These are phyloP conservation scores for Alloscopus bannaensis DNA, from an alignment of 2,888 invertebrate genomes.

Conservation along the genomic window DNA sequence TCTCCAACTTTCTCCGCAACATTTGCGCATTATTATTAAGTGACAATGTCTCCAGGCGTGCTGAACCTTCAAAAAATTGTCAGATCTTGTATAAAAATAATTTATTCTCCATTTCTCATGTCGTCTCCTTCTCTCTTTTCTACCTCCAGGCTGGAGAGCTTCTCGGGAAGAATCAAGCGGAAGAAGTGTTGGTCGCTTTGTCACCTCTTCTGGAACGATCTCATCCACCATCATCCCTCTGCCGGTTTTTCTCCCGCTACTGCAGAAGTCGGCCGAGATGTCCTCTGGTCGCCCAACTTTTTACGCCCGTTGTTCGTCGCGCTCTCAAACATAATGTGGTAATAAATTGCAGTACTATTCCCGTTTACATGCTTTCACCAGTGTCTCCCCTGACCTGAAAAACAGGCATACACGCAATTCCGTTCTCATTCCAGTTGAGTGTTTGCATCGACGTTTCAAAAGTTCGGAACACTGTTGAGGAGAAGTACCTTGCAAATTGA, in stretches of 20 bases:
- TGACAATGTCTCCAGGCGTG: too few species aligned
- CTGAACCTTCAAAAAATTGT: too few species aligned
- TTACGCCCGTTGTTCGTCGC: conserved; percentile 85
- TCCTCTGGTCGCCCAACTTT: conserved; percentile 81
- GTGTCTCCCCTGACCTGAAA: too few species aligned
- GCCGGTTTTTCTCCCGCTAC: conserved; percentile 80
- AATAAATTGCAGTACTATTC: conserved; percentile 73
- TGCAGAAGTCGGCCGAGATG: conserved; percentile 83
- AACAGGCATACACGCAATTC: too few species aligned
- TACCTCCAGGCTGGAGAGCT: conserved; percentile 75
- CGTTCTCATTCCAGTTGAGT: too few species aligned
- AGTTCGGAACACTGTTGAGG: too few species aligned
- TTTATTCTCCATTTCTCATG: conserved; percentile 7
- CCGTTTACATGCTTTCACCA: too few species aligned
- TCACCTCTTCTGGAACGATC: conserved; percentile 83
- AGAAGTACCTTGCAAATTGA: too few species aligned
- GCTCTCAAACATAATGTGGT: conserved; percentile 87
- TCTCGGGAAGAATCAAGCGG: conserved; percentile 76
- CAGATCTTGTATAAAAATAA: too few species aligned
- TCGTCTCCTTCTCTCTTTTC: conserved; percentile 26
- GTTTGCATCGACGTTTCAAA: too few species aligned
- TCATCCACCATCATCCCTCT: conserved; percentile 80
- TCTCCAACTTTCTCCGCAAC: too few species aligned
- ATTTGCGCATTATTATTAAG: too few species aligned
- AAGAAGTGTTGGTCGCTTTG: conserved; percentile 79